Evolutionary conservation across 2,888 invertebrate species (phyloP).

Genomic region (Agrochola circellaris): DNA sequence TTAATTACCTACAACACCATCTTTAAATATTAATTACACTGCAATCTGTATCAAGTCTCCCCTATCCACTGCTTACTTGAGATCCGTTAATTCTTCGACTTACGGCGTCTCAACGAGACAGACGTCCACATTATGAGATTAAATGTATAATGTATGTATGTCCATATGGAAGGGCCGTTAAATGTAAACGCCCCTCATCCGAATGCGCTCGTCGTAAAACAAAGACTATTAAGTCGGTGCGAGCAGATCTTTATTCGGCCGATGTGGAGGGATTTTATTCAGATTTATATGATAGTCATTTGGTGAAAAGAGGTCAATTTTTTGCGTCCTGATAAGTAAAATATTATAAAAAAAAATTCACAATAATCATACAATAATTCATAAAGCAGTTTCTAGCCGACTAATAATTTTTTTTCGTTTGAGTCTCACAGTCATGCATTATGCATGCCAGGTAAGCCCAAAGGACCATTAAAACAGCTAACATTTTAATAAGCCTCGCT

Average conservation of each 20-base stretch:
- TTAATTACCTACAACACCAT: slow-evolving; percentile 12
- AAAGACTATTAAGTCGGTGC: slow-evolving; percentile 70
- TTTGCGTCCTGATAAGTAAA: not conserved
- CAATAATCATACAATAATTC: not conserved
- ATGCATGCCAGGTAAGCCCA: slow-evolving; percentile 10
- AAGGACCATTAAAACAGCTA: slow-evolving; percentile 17
- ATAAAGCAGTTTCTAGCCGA: not conserved
- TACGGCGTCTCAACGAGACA: slow-evolving; percentile 25
- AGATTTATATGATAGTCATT: slow-evolving; percentile 39
- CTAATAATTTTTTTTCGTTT: not conserved
- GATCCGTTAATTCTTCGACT: slow-evolving; percentile 33
- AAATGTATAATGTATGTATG: slow-evolving; percentile 60
- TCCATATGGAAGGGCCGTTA: slow-evolving; percentile 63
- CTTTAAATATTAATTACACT: slow-evolving; percentile 28
- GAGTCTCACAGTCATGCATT: not conserved
- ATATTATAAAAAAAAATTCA: not conserved
- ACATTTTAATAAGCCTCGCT: slow-evolving; percentile 48
- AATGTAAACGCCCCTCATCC: slow-evolving; percentile 70
- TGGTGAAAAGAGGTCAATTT: not conserved
- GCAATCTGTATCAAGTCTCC: slow-evolving; percentile 9
- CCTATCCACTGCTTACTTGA: slow-evolving; percentile 12
- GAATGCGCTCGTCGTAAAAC: slow-evolving; percentile 74
- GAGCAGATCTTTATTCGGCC: slow-evolving; percentile 54
- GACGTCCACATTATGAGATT: slow-evolving; percentile 53
- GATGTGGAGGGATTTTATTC: slow-evolving; percentile 39